Base-by-base conservation (phyloP, 2,113 vertebrate species). In the Menidia beryllina region DNA sequence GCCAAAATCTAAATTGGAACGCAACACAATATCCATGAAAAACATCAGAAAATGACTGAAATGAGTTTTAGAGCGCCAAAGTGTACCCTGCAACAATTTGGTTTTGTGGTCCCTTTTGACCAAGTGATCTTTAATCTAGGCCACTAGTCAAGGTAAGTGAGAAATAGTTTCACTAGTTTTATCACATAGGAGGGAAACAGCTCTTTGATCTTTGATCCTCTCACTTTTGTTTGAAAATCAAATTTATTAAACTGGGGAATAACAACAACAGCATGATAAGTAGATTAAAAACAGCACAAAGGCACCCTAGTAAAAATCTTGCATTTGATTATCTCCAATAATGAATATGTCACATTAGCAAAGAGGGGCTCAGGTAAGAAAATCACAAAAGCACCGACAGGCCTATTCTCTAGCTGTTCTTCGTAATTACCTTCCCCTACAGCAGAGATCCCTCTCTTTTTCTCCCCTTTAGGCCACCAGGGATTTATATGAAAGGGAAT, bases 401-500 rank as follows among this genome's bases (percentile, higher is more conserved):
- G 88, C 82, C 90, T 86, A 84, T 90, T 92, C 91, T 90, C 75
- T 74, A 80, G 64, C 72, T 89, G 81, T 85, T 55, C 86, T 85
- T 79, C 57, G 69, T 94, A 94, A 93, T 92, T 94, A 93, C 91
- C 75, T 81, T 50, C 79, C 79, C 86, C 80, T 86, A 75, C 77
- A 86, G 84, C 57, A 66, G 62, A 84, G 64, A 89, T 84, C 88
- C 87, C 84, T 87, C 83, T 91, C 83, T 86, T 82, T 15, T 86
- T 88, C 84, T 91, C 88, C 83, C 84, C 82, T 76, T 85, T 54
- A 74, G 74, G 82, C 87, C 91, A 85, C 89, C 50, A 58, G 93
- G 88, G 93, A 92, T 87, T 63, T 85, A 91, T 93, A 94, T 94
- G 91, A 93, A 93, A 94, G 92, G 91, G 91, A 93, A 92, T 93